phyloP scores from a whole-genome alignment of 2,113 vertebrate species.

The Recurvirostra avosetta region DNA sequence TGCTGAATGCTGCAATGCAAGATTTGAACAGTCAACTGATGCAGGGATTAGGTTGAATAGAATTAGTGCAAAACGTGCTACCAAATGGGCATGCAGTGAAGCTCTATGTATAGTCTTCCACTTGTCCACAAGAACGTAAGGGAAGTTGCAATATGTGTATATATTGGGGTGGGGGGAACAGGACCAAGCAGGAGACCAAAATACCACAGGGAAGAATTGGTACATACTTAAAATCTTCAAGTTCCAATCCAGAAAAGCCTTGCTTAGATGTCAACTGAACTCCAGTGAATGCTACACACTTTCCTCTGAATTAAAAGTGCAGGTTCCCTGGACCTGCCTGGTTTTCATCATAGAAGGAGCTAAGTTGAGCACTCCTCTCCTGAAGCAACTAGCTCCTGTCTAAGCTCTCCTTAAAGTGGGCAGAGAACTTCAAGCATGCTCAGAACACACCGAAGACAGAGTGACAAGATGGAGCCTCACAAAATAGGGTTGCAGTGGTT shows the following conservation, averaged over 20 bases:
- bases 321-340: not conserved
- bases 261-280: too few species aligned
- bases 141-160: too few species aligned
- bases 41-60: not conserved
- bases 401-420: not conserved
- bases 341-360: not conserved
- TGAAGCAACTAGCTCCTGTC: not conserved
- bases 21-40: not conserved
- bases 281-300: not conserved
- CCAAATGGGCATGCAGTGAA: not conserved
- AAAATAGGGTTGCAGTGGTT: not conserved
- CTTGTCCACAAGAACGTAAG: not conserved
- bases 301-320: not conserved
- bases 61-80: not conserved
- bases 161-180: too few species aligned
- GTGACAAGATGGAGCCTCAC: not conserved
- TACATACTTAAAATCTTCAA: too few species aligned
- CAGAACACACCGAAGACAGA: not conserved
- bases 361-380: not conserved
- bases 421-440: not conserved
- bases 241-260: too few species aligned
- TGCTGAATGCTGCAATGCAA: not conserved
- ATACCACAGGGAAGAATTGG: too few species aligned
- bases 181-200: too few species aligned
- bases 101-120: not conserved